A percentile compares a stretch with the other conserved stretches of the same genome.
Conservation (phyloP, 2,113 vertebrate genomes). For the Dicerorhinus sumatrensis region DNA sequence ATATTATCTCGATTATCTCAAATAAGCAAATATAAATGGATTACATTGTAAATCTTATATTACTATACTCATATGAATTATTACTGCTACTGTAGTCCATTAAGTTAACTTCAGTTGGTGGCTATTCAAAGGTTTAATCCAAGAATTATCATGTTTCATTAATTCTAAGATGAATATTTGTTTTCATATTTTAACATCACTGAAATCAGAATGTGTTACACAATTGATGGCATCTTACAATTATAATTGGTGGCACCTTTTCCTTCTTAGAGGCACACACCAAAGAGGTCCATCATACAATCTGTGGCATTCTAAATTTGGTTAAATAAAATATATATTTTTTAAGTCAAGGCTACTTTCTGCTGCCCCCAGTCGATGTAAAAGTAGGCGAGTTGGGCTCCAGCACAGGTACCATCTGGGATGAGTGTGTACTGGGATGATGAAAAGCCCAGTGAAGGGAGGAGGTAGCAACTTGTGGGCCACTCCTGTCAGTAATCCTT, state of each 20-base stretch:
- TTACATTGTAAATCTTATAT: neutral
- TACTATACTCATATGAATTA: neutral
- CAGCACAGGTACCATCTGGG: fast-evolving
- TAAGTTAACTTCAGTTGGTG: neutral
- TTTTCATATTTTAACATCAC: neutral
- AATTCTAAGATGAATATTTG: neutral
- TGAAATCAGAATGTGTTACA: neutral
- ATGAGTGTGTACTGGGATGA: fast-evolving
- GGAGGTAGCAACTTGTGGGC: neutral
- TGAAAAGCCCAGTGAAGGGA: neutral
- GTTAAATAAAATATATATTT: neutral
- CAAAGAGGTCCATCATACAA: neutral
- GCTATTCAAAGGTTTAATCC: neutral
- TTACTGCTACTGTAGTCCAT: neutral
- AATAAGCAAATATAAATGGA: neutral
- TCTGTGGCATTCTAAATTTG: neutral
- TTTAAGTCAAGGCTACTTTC: neutral
- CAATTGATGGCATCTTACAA: too few relatives aligned
- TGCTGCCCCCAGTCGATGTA: too few relatives aligned
- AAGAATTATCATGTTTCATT: neutral
- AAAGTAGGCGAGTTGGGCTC: neutral
- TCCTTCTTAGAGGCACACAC: neutral
- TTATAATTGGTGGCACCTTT: neutral
- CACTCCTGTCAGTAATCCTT: fast-evolving
- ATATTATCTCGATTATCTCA: neutral